These are phyloP conservation scores for Notothenia coriiceps DNA, from an alignment of 2,113 vertebrate genomes.

Conservation along the genomic window DNA sequence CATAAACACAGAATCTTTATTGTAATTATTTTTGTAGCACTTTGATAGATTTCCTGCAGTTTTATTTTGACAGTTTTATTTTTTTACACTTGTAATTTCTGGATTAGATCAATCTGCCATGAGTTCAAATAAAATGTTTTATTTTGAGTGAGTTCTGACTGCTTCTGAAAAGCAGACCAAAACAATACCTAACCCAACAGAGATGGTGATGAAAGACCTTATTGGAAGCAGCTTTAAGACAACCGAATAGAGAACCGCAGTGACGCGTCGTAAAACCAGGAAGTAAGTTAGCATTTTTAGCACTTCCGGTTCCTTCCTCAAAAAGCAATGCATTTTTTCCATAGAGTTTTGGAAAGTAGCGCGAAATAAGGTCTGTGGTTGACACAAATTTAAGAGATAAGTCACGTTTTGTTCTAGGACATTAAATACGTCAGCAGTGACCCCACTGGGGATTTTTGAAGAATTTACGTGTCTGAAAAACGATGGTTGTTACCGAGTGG, in stretches of 20 bases:
- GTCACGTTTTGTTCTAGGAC: no score
- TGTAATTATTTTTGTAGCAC: slow-evolving; percentile 50
- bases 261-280: no score
- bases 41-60: slow-evolving; percentile 53
- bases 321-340: no score
- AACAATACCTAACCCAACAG: slow-evolving; percentile 59
- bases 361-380: no score
- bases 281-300: no score
- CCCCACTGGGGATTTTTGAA: no score
- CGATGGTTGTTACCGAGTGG: no score
- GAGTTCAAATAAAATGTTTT: slow-evolving; percentile 51
- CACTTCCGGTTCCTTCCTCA: no score
- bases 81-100: slow-evolving; percentile 69
- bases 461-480: no score
- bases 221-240: slow-evolving; percentile 72
- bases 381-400: no score
- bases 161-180: slow-evolving; percentile 67
- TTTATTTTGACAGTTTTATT: slow-evolving; percentile 64
- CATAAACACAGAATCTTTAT: slow-evolving; percentile 25
- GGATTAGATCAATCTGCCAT: slow-evolving; percentile 61
- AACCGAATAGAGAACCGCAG: slow-evolving; percentile 32
- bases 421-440: no score
- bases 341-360: no score
- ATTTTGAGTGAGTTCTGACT: slow-evolving; percentile 55
- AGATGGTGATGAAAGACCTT: slow-evolving; percentile 67